Conservation (phyloP, 1,140 invertebrate genomes). For the Oreohelix idahoensis region DNA sequence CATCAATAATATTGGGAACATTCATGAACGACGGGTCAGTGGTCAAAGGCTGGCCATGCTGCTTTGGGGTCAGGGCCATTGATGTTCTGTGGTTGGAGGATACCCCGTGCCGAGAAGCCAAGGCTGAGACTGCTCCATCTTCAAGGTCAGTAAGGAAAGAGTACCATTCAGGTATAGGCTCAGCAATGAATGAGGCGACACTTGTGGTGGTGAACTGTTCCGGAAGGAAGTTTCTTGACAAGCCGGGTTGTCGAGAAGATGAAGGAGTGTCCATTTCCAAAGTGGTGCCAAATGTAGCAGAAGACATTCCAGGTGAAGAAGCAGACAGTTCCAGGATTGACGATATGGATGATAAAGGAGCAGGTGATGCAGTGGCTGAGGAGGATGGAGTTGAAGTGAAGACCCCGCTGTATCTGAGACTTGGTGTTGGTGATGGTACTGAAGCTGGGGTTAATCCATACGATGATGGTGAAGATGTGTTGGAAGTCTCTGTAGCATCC, state of each 20-base stretch:
- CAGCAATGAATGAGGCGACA: slow-evolving; percentile 29
- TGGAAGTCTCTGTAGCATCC: background rate
- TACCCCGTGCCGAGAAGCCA: slow-evolving; percentile 17
- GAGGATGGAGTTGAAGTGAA: background rate
- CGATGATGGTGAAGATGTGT: background rate
- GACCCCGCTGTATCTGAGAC: background rate
- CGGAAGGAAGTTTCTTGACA: background rate
- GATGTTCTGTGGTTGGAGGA: slow-evolving; percentile 18
- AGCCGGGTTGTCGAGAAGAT: background rate
- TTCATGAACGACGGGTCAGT: slow-evolving; percentile 12
- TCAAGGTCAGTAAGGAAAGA: slow-evolving; percentile 41
- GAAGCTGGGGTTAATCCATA: background rate
- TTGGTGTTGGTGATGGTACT: slow-evolving; percentile 2
- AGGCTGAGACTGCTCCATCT: background rate
- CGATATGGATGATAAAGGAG: background rate
- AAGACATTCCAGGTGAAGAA: background rate
- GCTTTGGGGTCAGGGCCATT: background rate
- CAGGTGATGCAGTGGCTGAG: slow-evolving; percentile 15
- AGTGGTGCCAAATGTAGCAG: background rate
- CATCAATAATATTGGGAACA: slow-evolving; percentile 16
- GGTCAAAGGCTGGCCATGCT: background rate
- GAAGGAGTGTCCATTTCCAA: background rate
- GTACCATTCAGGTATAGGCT: slow-evolving; percentile 43
- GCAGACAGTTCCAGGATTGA: slow-evolving; percentile 6
- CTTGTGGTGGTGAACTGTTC: background rate